Base-by-base conservation (phyloP, 53 echinoderm and acorn worm species). In the Zoroaster sp. region DNA sequence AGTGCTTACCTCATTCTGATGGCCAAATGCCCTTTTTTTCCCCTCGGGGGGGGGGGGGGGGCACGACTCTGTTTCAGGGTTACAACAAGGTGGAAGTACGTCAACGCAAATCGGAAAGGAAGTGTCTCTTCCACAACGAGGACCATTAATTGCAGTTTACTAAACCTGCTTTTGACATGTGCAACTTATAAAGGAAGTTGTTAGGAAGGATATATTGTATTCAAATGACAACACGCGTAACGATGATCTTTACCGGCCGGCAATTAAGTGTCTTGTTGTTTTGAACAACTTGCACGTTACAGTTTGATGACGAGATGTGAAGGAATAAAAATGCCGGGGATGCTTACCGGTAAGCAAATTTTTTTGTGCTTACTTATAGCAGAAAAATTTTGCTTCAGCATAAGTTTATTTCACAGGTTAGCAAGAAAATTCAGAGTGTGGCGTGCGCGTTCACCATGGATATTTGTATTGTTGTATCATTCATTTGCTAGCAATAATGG, bases 141-240 rank as follows among this genome's bases (percentile, higher is more conserved):
- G 14, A 47, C 15, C 17, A 17, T 12, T 44, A 23, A 14, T 20
- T 30, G 43, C 44, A 31, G 6, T 25, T 33, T 13, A 76, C 35
- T 35, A 47, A 51, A 10, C 49, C 30, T 11, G 4, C 32, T 25
- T 47, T 30, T 45, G 49, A 21, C 76, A 47, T 21, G 47, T 47
- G 17, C 11, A 76, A 46, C 31, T 34, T 76, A 14, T 76, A 32
- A 59, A 59, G 32, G 30, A 76, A 31, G 37, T 17, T 17, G 28
- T 13, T 32, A 47, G 76, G 47, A 76, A 47, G 30, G 34, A 46
- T 45, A 78, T 54, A 78, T 55, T 78, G 78, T 78, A 78, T 78
- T 78, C 78, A 78, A 78, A 78, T 78, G 55, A 55, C 78, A 49
- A 35, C 34, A 76, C 35, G 28, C 8, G 21, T 28, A 59, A 21